A percentile compares a stretch with the other conserved stretches of the same genome.
These are phyloP conservation scores for Oscheius myriophilus DNA, from an alignment of 2,888 invertebrate species.

Conservation along the genomic window DNA sequence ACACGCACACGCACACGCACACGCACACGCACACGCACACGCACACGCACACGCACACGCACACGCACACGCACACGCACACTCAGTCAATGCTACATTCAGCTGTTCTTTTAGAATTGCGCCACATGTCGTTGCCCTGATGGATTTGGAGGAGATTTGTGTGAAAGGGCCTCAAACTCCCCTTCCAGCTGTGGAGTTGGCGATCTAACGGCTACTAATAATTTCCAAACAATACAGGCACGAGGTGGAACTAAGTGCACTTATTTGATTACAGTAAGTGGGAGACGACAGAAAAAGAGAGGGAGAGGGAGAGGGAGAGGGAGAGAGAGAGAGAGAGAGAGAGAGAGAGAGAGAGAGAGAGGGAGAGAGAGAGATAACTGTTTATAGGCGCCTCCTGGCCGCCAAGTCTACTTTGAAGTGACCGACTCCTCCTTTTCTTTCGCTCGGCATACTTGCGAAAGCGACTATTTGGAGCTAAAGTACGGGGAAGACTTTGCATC, in stretches of 20 bases:
- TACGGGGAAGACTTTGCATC: constrained; percentile 54
- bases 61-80: no score
- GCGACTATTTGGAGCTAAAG: constrained; percentile 59
- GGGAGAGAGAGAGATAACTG: no score
- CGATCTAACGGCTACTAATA: constrained; percentile 42
- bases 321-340: no score
- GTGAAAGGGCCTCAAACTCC: constrained; percentile 32
- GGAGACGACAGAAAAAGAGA: no score
- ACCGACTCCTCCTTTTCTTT: constrained; percentile 38
- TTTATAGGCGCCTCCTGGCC: constrained; percentile 45
- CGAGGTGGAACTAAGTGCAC: constrained; percentile 53
- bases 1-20: no score
- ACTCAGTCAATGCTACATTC: no score
- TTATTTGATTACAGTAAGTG: constrained; percentile 50
- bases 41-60: no score
- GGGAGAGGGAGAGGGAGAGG: no score
- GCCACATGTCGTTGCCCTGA: constrained; percentile 60
- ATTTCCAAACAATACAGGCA: constrained; percentile 44
- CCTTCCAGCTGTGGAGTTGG: constrained; percentile 48
- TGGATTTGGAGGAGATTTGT: constrained; percentile 55
- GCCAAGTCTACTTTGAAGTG: constrained; percentile 53
- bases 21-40: no score
- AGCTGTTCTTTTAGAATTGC: constrained; percentile 34
- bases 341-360: no score
- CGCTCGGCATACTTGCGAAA: constrained; percentile 40